phyloP scores from a whole-genome alignment of 1,140 invertebrate species.

The Eufriesea mexicana region DNA sequence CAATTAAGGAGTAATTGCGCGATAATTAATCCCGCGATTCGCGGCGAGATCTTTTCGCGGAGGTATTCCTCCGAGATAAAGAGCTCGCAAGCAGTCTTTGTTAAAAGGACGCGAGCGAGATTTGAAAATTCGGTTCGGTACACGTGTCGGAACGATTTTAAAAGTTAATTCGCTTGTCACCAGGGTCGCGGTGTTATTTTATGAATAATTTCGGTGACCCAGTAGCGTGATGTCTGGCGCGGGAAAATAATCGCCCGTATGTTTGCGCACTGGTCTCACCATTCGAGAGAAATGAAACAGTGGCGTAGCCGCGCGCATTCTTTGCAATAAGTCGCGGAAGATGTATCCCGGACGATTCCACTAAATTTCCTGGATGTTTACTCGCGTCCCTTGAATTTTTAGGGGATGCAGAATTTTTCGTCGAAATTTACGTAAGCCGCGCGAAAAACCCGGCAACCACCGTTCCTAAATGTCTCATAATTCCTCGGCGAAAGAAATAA shows the following conservation, averaged over 20 bases:
- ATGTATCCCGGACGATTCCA: not conserved
- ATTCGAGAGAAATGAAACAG: not conserved
- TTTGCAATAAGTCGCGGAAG: not conserved
- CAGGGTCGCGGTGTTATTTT: not conserved
- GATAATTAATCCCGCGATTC: not conserved
- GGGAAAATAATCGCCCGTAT: slow-evolving; percentile 27
- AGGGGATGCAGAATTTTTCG: too few species aligned
- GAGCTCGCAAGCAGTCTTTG: too few species aligned
- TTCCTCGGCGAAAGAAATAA: too few species aligned
- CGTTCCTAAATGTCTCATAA: too few species aligned
- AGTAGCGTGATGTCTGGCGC: not conserved
- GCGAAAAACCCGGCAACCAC: not conserved
- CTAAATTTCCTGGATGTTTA: not conserved
- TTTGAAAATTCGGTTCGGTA: not conserved
- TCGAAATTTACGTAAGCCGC: not conserved
- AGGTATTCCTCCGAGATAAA: not conserved
- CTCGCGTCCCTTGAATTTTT: not conserved
- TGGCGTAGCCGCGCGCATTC: not conserved
- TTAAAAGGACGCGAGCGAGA: too few species aligned
- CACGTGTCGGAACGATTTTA: not conserved
- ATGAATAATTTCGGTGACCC: slow-evolving; percentile 8
- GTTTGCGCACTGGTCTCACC: not conserved
- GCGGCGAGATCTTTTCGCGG: not conserved
- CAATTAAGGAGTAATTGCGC: not conserved
- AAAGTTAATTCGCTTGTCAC: not conserved